Evolutionary conservation across 2,888 invertebrate species (phyloP).

Genomic region (Tetanocera ferruginea): DNA sequence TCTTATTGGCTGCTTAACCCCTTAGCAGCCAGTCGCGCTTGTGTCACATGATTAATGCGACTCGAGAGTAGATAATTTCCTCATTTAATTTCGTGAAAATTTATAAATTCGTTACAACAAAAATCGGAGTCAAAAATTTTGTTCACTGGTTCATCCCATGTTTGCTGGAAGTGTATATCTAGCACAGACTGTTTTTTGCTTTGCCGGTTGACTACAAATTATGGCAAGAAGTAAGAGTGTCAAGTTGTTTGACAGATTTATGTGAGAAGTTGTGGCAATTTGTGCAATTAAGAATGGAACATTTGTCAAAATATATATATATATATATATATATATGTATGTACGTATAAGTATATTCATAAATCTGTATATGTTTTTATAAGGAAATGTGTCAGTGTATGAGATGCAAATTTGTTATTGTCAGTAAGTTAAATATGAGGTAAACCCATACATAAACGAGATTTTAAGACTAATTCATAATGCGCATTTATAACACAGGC

Average conservation of each 20-base stretch:
- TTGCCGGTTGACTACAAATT: neutral
- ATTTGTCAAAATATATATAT: too few relatives aligned
- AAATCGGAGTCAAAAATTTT: neutral
- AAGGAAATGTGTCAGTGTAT: too few relatives aligned
- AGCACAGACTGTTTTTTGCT: neutral
- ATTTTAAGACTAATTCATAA: too few relatives aligned
- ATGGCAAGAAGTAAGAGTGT: conserved; percentile 12
- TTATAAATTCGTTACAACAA: neutral
- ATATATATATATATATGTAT: too few relatives aligned
- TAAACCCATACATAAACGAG: too few relatives aligned
- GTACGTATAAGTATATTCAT: too few relatives aligned
- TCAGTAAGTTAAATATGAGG: too few relatives aligned
- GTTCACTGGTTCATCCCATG: neutral
- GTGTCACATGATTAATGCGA: conserved; percentile 36
- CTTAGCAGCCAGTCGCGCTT: neutral
- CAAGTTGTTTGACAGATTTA: conserved; percentile 28
- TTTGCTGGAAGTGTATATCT: neutral
- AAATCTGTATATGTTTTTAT: too few relatives aligned
- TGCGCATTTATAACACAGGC: too few relatives aligned
- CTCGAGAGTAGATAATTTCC: conserved; percentile 38
- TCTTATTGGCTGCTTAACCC: neutral
- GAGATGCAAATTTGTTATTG: too few relatives aligned
- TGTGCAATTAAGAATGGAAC: neutral
- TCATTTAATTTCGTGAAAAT: conserved; percentile 30
- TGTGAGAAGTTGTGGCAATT: conserved; percentile 5